Base-by-base conservation (phyloP, 1,140 invertebrate species). In the Mylabris phalerata region DNA sequence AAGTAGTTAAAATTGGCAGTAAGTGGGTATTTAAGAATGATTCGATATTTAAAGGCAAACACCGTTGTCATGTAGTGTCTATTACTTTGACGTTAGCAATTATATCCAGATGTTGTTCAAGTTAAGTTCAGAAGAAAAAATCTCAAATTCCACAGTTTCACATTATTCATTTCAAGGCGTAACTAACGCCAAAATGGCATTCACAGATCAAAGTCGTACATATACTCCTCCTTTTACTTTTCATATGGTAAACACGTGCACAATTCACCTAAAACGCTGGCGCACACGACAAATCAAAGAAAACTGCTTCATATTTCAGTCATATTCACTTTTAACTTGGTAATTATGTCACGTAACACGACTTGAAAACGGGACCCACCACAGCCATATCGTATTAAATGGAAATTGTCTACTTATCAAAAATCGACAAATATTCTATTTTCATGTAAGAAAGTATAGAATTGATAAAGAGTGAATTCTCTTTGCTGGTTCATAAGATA, bases 1-100 rank as follows among this genome's bases (percentile, higher is more conserved):
- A 56, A 56, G 25, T 44, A 49, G 60, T 62, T 62, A 65, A 65
- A 65, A 59, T 65, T 65, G 61, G 63, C 63, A 65, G 49, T 65
- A 65, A 65, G 48, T 39, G 55, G 46, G 50, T 48, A 43, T 55
- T 63, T 60, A 63, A 50, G 57, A 57, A 63, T 62, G 56, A 65
- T 55, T 49, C 57, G 54, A 63, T 65, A 63, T 60, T 65, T 65
- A 65, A 54, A 48, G 32, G 32, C 32, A 19, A 59, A 47, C 27
- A 32, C 44, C 49, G 52, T 51, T 57, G 58, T 63, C 61, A 63
- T 63, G 61, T 60, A 49, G 48, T 46, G 50, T 50, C 61, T 63
- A 63, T 63, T 63, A 63, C 60, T 63, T 63, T 63, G 50, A 60
- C 54, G 61, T 32, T 32, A 32, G 55, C 61, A 60, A 63, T 63